Base-by-base conservation (phyloP, 2,113 vertebrate genomes). In the Atractosteus spatula region DNA sequence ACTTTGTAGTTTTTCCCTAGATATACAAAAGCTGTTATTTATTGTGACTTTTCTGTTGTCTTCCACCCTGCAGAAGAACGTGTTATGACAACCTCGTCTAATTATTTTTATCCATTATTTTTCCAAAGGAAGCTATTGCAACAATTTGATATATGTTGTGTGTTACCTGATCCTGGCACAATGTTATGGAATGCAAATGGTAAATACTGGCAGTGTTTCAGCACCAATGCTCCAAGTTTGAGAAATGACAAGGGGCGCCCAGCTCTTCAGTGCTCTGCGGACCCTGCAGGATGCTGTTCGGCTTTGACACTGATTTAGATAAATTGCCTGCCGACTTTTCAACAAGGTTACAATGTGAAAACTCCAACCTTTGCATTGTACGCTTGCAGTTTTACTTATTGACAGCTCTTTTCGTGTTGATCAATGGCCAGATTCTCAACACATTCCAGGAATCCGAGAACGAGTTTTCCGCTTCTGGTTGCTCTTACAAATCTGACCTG, bases 251-350 rank as follows among this genome's bases (percentile, higher is more conserved):
- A 81, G 80, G 82, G 85, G 81, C 74, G 76, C 74, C 73, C 78
- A 79, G 79, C 83, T 79, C 70, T 78, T 69, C 72, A 78, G 63
- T 73, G 69, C 64, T 64, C 80, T 80, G 76, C 82, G 82, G 67
- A 79, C 85, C 82, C 89, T 73, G 81, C 88, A 88, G 88, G 89
- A 90, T 83, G 86, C 85, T 86, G 85, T 79, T 70, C 77, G 75
- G 69, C 83, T 76, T 79, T 93, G 93, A 93, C 92, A 88, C 88
- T 94, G 88, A 95, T 93, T 90, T 87, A 93, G 95, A 95, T 88
- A 89, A 93, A 96, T 91, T 87, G 86, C 62, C 73, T 13, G 29
- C 66, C 44, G 69, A 80, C 75, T 70, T 74, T 72, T 76, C 76
- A 64, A 62, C 76, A 8, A 69, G 74, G 81, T 82, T 75, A 71